A percentile compares a stretch with the other conserved stretches of the same genome.
Evolutionary conservation across 2,797 vertebrate genomes (phyloP).

Genomic region (Nannoperca australis): DNA sequence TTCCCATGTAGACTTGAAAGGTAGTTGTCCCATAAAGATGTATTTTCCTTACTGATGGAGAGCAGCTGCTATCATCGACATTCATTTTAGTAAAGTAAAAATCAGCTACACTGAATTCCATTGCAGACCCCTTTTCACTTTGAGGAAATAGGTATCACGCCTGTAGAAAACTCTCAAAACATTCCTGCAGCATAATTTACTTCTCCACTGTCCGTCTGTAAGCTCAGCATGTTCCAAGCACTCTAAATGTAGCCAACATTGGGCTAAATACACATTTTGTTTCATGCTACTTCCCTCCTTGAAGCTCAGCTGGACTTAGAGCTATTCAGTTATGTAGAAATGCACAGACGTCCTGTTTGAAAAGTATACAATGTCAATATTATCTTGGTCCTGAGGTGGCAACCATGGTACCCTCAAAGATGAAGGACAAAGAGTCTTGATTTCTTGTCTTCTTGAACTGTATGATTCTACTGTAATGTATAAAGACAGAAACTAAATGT

Average conservation of each 20-base stretch:
- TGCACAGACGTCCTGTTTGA: neutral
- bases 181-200: neutral
- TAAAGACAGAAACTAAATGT: neutral
- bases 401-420: neutral
- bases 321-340: conserved; percentile 4
- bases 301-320: neutral
- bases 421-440: neutral
- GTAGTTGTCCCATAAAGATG: neutral
- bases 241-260: neutral
- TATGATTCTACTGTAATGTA: neutral
- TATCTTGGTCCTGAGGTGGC: neutral
- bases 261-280: neutral
- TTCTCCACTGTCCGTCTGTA: neutral
- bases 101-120: neutral
- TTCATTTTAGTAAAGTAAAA: neutral
- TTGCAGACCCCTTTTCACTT: neutral
- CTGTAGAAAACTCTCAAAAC: neutral
- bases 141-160: neutral
- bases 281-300: neutral
- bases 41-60: neutral
- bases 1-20: neutral
- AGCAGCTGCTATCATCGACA: neutral
- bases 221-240: neutral
- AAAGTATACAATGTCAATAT: neutral
- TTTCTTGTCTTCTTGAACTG: neutral